Conservation (phyloP, 2,797 vertebrate species). For the Liparis tanakae region DNA sequence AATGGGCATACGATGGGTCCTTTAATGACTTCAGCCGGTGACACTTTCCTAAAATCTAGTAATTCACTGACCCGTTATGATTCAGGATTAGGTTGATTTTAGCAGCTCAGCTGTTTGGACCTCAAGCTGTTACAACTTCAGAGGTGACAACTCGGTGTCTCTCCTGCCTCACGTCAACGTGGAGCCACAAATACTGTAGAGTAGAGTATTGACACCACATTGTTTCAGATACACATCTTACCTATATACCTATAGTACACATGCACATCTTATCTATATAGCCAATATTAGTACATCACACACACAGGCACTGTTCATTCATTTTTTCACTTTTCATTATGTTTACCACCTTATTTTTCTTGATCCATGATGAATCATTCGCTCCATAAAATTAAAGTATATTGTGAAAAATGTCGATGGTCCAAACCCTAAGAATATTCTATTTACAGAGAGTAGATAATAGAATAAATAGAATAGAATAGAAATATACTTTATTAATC, state of each 20-base stretch:
- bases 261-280: not conserved
- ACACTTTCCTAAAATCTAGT: slow-evolving; percentile 26
- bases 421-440: not conserved
- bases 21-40: slow-evolving; percentile 23
- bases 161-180: slow-evolving; percentile 7
- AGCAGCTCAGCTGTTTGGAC: slow-evolving; percentile 34
- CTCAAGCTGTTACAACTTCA: slow-evolving; percentile 35
- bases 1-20: too few relatives aligned
- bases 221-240: not conserved
- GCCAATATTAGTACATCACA: not conserved
- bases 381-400: not conserved
- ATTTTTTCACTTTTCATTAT: slow-evolving; percentile 9
- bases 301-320: not conserved
- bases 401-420: not conserved
- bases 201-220: slow-evolving; percentile 3
- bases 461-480: too few relatives aligned
- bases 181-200: not conserved
- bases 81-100: slow-evolving; percentile 21
- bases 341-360: not conserved
- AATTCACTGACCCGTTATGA: slow-evolving; percentile 38
- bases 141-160: slow-evolving; percentile 39
- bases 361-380: not conserved
- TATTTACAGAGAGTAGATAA: not conserved
- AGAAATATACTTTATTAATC: too few relatives aligned
- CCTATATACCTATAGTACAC: too few relatives aligned